Evolutionary conservation across 1,140 invertebrate species (phyloP), one percentile per base, ranked within the genome.

Genomic region (Drosophila triauraria): DNA sequence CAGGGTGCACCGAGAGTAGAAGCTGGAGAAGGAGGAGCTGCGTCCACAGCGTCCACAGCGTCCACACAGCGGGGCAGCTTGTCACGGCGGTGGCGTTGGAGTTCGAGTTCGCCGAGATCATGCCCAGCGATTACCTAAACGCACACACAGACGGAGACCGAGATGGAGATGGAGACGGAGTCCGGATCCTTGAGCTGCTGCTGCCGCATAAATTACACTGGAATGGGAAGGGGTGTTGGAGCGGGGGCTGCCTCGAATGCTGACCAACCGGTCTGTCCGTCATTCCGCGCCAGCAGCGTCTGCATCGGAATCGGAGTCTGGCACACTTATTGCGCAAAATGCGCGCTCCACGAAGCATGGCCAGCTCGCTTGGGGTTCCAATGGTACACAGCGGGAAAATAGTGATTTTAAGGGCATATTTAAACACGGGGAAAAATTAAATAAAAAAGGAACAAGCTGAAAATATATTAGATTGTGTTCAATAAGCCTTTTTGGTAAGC

Each of bases 241-340:
- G 25, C 13, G 27, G 61, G 32, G 51, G 40, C 50, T 25, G 57
- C 64, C 67, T 30, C 57, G 47, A 71, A 71, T 64, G 72, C 68
- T 59, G 69, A 76, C 76, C 86, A 87, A 87, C 84, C 84, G 84
- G 84, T 87, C 53, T 32, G 50, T 87, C 80, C 65, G 35, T 76
- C 77, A 56, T 43, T 51, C 50, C 62, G 78, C 44, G 58, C 57
- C 67, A 60, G 58, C 72, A 32, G 59, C 61, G 60, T 60, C 75
- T 78, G 62, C 69, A 61, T 72, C 48, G 64, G 80, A 65, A 53
- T 76, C 74, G 70, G 54, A 57, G 62, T 77, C 85, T 90, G 85
- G 85, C 85, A 90, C 85, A 90, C 85, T 90, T 90, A 90, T 90
- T 90, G 85, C 85, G 85, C 85, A 90, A 90, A 88, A 87, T 75